Evolutionary conservation across 23 tunicate species (phyloP), one percentile per base, ranked within the genome.

Genomic region (Styela clava): DNA sequence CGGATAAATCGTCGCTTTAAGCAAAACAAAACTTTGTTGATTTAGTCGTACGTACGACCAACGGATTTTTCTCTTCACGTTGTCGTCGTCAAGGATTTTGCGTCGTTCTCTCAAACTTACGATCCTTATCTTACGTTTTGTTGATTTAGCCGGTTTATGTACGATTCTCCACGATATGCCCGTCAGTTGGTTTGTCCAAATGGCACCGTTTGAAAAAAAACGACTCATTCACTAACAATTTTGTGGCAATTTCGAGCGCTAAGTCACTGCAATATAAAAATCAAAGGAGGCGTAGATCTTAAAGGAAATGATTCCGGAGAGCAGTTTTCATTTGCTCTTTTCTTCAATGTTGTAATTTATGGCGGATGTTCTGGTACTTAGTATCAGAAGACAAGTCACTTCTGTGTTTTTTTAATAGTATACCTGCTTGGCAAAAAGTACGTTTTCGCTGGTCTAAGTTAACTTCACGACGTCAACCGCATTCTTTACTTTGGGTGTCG

Each of bases 401-500:
- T n/a, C n/a, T n/a, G n/a, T n/a, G n/a, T n/a, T n/a, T n/a, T n/a
- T n/a, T n/a, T n/a, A n/a, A n/a, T n/a, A n/a, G n/a, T n/a, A n/a
- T n/a, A n/a, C n/a, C n/a, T n/a, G n/a, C n/a, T n/a, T n/a, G n/a
- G n/a, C n/a, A n/a, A n/a, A n/a, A n/a, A n/a, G n/a, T n/a, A n/a
- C n/a, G n/a, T n/a, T n/a, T n/a, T n/a, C n/a, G n/a, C n/a, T n/a
- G n/a, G 7, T 44, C 56, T 44, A 5, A 12, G 56, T 44, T 44
- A 5, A 44, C 56, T 44, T 44, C 56, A 7, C 12, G 56, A 12
- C 56, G 56, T 44, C 56, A 44, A 44, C 56, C 56, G 56, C 71
- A 67, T 18, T 67, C 71, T 67, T 19, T 67, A 67, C 24, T 67
- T 67, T 67, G 71, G 24, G 71, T 67, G 71, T 67, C 31, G 31